These are phyloP conservation scores for Lerista edwardsae DNA, from an alignment of 2,797 vertebrate genomes.

Conservation along the genomic window DNA sequence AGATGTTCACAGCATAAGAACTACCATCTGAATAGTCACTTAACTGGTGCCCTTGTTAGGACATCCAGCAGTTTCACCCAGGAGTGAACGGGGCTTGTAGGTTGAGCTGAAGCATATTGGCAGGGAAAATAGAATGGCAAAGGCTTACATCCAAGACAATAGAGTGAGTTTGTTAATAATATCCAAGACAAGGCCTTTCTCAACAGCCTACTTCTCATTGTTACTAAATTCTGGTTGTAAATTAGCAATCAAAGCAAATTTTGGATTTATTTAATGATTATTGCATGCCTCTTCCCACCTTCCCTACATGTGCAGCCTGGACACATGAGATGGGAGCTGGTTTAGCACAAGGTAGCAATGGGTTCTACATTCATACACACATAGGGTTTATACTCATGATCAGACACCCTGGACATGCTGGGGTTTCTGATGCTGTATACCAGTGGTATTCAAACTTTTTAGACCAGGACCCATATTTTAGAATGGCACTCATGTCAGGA, in stretches of 20 bases:
- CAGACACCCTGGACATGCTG: not conserved
- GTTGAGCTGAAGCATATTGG: constrained; percentile 7
- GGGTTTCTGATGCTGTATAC: not conserved
- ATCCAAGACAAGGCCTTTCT: not conserved
- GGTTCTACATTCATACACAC: not conserved
- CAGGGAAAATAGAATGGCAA: not conserved
- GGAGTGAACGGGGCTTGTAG: constrained; percentile 1
- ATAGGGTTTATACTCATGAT: not conserved
- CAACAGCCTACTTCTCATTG: no score
- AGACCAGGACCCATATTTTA: no score
- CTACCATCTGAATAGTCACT: constrained; percentile 41
- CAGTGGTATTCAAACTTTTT: no score
- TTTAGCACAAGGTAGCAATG: not conserved
- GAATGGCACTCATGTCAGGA: no score
- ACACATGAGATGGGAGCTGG: no score
- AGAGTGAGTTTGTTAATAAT: not conserved
- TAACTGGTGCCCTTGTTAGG: constrained; percentile 25
- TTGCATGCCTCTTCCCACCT: not conserved
- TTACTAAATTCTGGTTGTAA: not conserved
- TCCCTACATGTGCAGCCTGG: not conserved
- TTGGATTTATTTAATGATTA: not conserved
- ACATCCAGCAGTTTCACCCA: constrained; percentile 34
- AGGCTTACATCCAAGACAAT: not conserved
- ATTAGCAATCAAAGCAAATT: not conserved
- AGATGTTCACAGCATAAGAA: constrained; percentile 48